Percentiles rank a stretch among this genome's conserved stretches.
These are phyloP conservation scores for Philereme vetulata DNA, from an alignment of 2,888 invertebrate species.

Conservation along the genomic window DNA sequence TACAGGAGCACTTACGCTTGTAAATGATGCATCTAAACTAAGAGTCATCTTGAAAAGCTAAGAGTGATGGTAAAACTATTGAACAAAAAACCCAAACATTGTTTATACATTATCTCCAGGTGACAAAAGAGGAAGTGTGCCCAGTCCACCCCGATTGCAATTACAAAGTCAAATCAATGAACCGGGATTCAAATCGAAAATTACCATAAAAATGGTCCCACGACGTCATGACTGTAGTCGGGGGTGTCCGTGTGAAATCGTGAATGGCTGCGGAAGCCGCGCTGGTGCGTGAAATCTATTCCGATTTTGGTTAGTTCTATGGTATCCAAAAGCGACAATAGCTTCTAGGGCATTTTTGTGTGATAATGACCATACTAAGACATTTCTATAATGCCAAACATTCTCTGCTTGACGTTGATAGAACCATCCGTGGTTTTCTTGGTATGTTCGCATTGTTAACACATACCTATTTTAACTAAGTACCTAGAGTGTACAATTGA, in stretches of 20 bases:
- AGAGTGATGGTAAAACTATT: too few relatives aligned
- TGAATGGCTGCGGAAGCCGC: constrained; percentile 58
- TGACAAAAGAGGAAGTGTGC: constrained; percentile 46
- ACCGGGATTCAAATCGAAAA: constrained; percentile 59
- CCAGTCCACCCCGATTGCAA: constrained; percentile 49
- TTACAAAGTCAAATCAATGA: constrained; percentile 62
- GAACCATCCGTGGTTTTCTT: too few relatives aligned
- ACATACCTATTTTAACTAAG: too few relatives aligned
- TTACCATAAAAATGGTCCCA: constrained; percentile 81
- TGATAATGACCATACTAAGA: too few relatives aligned
- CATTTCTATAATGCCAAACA: too few relatives aligned
- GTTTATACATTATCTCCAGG: constrained; percentile 22
- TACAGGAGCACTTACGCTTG: background rate
- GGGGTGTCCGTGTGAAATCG: constrained; percentile 58
- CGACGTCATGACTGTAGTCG: constrained; percentile 54
- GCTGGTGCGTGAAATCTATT: constrained; percentile 73
- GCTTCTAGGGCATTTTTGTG: constrained; percentile 2
- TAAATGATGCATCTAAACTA: too few relatives aligned
- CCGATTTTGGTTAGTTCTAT: constrained; percentile 57
- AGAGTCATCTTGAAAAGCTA: too few relatives aligned
- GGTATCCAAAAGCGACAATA: constrained; percentile 18
- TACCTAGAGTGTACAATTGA: background rate
- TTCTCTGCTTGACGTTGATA: too few relatives aligned
- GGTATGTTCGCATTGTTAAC: too few relatives aligned
- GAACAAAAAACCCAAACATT: too few relatives aligned